Evolutionary conservation across 2,888 invertebrate species (phyloP), one percentile per base, ranked within the genome.

Genomic region (Norana najaformis): DNA sequence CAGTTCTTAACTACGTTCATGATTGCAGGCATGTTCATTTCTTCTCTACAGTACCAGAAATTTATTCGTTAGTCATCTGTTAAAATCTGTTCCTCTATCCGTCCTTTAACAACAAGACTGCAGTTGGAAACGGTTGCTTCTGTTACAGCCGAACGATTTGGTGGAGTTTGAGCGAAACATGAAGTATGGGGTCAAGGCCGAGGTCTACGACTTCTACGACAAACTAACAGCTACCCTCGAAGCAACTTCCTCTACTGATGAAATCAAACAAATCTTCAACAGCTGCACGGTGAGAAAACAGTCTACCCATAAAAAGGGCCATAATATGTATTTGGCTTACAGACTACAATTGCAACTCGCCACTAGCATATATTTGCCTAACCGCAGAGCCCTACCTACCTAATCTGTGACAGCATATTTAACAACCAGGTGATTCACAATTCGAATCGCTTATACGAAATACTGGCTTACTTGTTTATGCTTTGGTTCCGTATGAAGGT

Each of bases 111-210:
- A 8, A 69, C 47, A 47, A 3, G 23, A 69, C 69, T 69, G 11
- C 13, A 69, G 4, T n/a, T 69, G 30, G 13, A 69, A n/a, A 69
- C n/a, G 11, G n/a, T 69, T 69, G 69, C n/a, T 69, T 69, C 69
- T 5, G 13, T 69, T 90, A 16, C 83, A 91, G 91, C 91, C 91
- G 34, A 20, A 30, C 30, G 53, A 90, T n/a, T 90, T 90, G 23
- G 89, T 91, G n/a, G 89, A 88, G 34, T 35, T 30, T 20, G 91
- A 91, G 82, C 38, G 88, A 16, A 83, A 30, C 34, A 41, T 83
- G 83, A n/a, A 89, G 23, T 91, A 91, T 53, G 91, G 91, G 20
- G 91, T 39, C 30, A 90, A 90, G 69, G 85, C 89, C 23, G 47
- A 36, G 41, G 41, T 36, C 37, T 89, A 89, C 41, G 89, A 69